Percentiles rank a stretch among this genome's conserved stretches.
Evolutionary conservation across 2,888 invertebrate species (phyloP).

Genomic region (Aleiodes testaceus): DNA sequence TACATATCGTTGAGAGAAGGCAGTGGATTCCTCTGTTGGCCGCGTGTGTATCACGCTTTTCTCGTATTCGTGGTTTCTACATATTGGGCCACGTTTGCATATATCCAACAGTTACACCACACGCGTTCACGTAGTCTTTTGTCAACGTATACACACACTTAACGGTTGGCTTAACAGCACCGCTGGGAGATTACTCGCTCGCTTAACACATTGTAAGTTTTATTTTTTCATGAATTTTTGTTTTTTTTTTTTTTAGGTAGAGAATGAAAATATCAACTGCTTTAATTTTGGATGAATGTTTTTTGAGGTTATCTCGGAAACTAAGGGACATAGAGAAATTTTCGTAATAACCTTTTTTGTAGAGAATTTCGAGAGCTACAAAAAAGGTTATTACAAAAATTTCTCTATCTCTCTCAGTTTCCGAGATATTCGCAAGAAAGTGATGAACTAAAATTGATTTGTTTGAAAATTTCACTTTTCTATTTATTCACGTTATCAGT

Average conservation of each 20-base stretch:
- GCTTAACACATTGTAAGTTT: slow-evolving; percentile 20
- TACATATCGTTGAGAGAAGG: slow-evolving; percentile 5
- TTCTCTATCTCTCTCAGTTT: no score
- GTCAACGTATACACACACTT: slow-evolving; percentile 9
- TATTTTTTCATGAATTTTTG: neutral
- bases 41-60: slow-evolving; percentile 2
- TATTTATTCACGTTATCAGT: no score
- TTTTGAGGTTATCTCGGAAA: no score
- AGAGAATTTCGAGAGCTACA: no score
- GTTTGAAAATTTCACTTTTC: no score
- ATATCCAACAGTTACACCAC: neutral
- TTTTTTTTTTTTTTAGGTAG: neutral
- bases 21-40: neutral
- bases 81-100: slow-evolving; percentile 13
- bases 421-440: no score
- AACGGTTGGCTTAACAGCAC: neutral
- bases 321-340: no score
- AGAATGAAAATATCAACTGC: neutral
- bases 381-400: no score
- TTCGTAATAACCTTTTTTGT: no score
- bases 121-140: neutral
- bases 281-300: no score
- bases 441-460: no score
- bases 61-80: slow-evolving; percentile 12
- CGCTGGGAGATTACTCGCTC: neutral